A percentile compares a stretch with the other conserved stretches of the same genome.
phyloP scores from a whole-genome alignment of 2,797 vertebrate species.

The Pangasius macronema region DNA sequence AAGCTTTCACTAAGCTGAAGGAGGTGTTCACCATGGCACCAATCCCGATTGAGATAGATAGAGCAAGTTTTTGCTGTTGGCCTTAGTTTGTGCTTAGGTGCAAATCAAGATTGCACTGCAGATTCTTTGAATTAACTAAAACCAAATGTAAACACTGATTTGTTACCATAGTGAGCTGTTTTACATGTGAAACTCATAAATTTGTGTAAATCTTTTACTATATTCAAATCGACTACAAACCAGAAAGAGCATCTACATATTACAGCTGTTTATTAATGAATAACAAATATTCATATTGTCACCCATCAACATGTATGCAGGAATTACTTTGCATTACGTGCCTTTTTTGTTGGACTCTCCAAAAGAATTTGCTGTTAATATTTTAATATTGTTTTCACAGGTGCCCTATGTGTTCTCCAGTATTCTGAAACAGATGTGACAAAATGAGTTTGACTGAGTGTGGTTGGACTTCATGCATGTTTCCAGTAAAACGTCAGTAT shows the following conservation, averaged over 20 bases:
- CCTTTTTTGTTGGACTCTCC: background rate
- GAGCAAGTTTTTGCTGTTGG: background rate
- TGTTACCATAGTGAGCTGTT: background rate
- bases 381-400: constrained; percentile 84
- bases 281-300: constrained; percentile 84
- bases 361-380: constrained; percentile 64
- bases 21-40: too few species aligned
- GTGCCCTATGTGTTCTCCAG: constrained; percentile 77
- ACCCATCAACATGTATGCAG: constrained; percentile 85
- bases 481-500: constrained; percentile 34
- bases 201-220: background rate
- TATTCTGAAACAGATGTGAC: constrained; percentile 77
- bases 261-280: constrained; percentile 69
- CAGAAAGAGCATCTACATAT: background rate
- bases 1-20: too few species aligned
- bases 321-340: constrained; percentile 76
- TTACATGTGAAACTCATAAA: background rate
- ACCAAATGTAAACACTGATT: constrained; percentile 1
- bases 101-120: background rate
- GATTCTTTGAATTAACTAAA: background rate
- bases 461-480: constrained; percentile 39
- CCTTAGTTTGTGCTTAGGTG: background rate
- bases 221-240: background rate
- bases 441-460: constrained; percentile 77
- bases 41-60: background rate